A percentile compares a stretch with the other conserved stretches of the same genome.
These are phyloP conservation scores for Erynnis tages DNA, from an alignment of 2,888 invertebrate genomes.

Conservation along the genomic window DNA sequence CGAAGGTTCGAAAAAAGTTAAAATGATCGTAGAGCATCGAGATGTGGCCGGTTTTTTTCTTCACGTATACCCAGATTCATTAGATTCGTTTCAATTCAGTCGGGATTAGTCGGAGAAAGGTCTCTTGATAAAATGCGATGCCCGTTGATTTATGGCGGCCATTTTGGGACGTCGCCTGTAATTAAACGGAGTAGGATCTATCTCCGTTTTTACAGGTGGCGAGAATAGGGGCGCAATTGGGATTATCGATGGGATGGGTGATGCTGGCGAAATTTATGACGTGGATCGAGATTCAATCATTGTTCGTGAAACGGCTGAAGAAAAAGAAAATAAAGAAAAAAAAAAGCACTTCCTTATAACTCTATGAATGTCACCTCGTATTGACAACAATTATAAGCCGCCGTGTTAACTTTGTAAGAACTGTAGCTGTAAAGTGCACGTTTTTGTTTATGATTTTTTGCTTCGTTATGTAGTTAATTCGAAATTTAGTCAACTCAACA, in stretches of 20 bases:
- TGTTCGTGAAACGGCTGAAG: constrained; percentile 1
- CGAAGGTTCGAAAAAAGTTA: constrained; percentile 75
- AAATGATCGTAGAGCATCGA: constrained; percentile 77
- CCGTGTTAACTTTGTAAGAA: too few species aligned
- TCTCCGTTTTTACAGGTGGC: constrained; percentile 42
- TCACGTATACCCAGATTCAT: constrained; percentile 70
- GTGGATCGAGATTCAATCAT: background rate
- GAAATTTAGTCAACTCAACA: too few species aligned
- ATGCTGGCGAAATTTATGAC: constrained; percentile 8
- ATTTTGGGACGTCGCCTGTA: constrained; percentile 60
- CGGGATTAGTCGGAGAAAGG: constrained; percentile 76
- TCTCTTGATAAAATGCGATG: constrained; percentile 71
- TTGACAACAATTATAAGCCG: too few species aligned
- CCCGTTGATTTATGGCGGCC: constrained; percentile 74
- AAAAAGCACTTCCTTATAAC: too few species aligned
- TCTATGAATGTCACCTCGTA: too few species aligned
- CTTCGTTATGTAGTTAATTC: too few species aligned
- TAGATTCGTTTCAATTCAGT: constrained; percentile 78
- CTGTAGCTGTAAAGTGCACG: too few species aligned
- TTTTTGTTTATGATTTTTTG: too few species aligned
- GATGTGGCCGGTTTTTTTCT: constrained; percentile 63
- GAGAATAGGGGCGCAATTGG: constrained; percentile 17
- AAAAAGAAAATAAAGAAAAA: too few species aligned
- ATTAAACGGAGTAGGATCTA: constrained; percentile 67
- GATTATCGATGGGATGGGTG: constrained; percentile 15